phyloP scores from a whole-genome alignment of 2,888 invertebrate genomes.

The Alsophila aescularia region DNA sequence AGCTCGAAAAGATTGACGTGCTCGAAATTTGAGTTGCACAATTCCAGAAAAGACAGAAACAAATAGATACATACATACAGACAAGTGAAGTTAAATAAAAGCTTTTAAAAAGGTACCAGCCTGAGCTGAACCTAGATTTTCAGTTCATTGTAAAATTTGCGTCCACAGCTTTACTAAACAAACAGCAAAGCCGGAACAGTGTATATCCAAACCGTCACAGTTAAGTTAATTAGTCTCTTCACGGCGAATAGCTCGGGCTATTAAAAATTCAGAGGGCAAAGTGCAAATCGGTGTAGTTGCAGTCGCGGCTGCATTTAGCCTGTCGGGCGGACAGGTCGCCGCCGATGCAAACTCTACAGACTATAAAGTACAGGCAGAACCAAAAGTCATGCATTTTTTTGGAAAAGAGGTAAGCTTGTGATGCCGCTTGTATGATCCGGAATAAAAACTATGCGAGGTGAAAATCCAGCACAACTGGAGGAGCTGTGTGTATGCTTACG shows the following conservation, averaged over 20 bases:
- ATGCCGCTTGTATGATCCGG: too few species aligned
- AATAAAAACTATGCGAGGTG: too few species aligned
- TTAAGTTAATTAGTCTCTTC: slow-evolving; percentile 68
- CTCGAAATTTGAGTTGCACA: too few species aligned
- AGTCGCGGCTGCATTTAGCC: slow-evolving; percentile 69
- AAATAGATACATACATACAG: too few species aligned
- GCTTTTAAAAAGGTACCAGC: too few species aligned
- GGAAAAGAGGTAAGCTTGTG: too few species aligned
- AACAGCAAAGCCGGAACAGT: slow-evolving; percentile 15
- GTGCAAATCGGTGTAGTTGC: slow-evolving; percentile 79
- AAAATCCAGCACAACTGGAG: too few species aligned
- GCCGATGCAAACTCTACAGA: slow-evolving; percentile 39
- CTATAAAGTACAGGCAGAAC: neutral
- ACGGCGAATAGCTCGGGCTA: slow-evolving; percentile 64
- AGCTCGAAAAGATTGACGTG: neutral
- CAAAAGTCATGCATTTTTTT: neutral
- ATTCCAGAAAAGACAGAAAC: too few species aligned
- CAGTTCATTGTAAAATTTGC: neutral
- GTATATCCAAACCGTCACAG: slow-evolving; percentile 36
- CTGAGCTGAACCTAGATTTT: neutral
- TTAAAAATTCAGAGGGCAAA: slow-evolving; percentile 78
- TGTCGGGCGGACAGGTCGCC: slow-evolving; percentile 60
- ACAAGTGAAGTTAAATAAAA: too few species aligned
- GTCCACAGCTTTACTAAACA: slow-evolving; percentile 14
- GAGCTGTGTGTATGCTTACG: too few species aligned